A percentile compares a stretch with the other conserved stretches of the same genome.
These are phyloP conservation scores for Drosophila setifemur DNA, from an alignment of 1,140 invertebrate genomes.

Conservation along the genomic window DNA sequence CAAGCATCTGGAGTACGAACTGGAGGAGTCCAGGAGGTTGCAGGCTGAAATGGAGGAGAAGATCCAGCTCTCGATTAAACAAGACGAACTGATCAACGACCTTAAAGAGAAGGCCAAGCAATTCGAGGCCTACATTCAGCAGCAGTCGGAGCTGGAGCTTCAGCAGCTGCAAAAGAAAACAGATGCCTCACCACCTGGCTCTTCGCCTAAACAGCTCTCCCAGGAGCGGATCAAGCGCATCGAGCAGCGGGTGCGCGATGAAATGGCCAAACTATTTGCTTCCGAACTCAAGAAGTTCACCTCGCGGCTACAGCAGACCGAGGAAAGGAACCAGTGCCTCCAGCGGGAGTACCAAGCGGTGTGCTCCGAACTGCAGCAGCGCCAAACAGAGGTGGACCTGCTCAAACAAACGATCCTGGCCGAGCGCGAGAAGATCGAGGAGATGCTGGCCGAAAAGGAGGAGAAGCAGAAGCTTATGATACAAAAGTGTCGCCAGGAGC, in stretches of 20 bases:
- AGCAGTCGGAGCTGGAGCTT: constrained; percentile 11
- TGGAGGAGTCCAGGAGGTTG: constrained; percentile 45
- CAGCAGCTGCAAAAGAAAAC: constrained; percentile 2
- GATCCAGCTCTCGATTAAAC: constrained; percentile 76
- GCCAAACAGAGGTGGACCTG: constrained; percentile 83
- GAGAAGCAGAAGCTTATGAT: constrained; percentile 57
- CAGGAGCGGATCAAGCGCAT: constrained; percentile 52
- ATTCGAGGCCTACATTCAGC: constrained; percentile 83
- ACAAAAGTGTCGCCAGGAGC: constrained; percentile 57
- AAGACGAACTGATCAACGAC: constrained; percentile 83
- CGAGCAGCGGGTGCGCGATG: constrained; percentile 83
- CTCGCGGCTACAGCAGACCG: constrained; percentile 82
- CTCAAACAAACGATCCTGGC: constrained; percentile 84
- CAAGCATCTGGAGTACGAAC: constrained; percentile 32
- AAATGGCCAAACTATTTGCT: constrained; percentile 85
- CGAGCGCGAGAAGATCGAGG: constrained; percentile 84
- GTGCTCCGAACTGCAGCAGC: constrained; percentile 63
- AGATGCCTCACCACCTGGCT: not conserved
- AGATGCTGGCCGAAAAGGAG: constrained; percentile 83
- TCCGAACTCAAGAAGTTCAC: constrained; percentile 84
- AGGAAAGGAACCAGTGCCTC: constrained; percentile 83
- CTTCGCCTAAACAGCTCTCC: constrained; percentile 33
- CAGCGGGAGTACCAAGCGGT: constrained; percentile 84
- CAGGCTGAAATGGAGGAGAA: constrained; percentile 50
- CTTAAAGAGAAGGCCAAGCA: constrained; percentile 84